phyloP scores from a whole-genome alignment of 2,797 vertebrate genomes.

The Enteromius viviparus region DNA sequence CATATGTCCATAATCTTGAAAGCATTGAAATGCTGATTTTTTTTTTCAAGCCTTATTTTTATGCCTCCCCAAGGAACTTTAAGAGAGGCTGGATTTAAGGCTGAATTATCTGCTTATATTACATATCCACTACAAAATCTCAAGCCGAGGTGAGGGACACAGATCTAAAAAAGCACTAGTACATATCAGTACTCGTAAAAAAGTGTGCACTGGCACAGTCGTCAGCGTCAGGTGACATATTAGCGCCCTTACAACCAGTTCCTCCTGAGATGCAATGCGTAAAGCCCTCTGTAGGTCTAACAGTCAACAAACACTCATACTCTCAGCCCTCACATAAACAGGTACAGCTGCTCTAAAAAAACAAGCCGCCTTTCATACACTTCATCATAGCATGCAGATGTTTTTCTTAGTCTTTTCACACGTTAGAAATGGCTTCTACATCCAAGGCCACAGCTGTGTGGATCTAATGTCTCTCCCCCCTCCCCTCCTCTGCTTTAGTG shows the following conservation, averaged over 20 bases:
- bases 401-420: slow-evolving; percentile 52
- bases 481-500: slow-evolving; percentile 12
- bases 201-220: neutral
- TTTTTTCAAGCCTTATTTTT: slow-evolving; percentile 45
- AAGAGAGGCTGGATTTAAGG: slow-evolving; percentile 52
- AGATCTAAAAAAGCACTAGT: slow-evolving; percentile 1
- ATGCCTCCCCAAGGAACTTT: slow-evolving; percentile 57
- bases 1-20: slow-evolving; percentile 70
- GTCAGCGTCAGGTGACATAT: neutral
- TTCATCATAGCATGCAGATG: slow-evolving; percentile 51
- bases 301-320: slow-evolving; percentile 40
- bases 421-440: slow-evolving; percentile 42
- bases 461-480: slow-evolving; percentile 42
- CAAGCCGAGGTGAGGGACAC: slow-evolving; percentile 46
- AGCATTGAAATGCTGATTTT: slow-evolving; percentile 64
- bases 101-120: slow-evolving; percentile 53
- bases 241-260: neutral
- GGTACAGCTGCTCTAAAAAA: slow-evolving; percentile 45
- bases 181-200: neutral
- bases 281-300: slow-evolving; percentile 26
- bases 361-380: slow-evolving; percentile 39
- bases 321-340: slow-evolving; percentile 51
- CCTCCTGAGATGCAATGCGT: slow-evolving; percentile 6
- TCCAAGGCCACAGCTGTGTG: slow-evolving; percentile 55
- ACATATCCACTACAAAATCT: slow-evolving; percentile 37